Percentiles rank a stretch among this genome's conserved stretches.
phyloP scores from a whole-genome alignment of 1,140 invertebrate genomes.

The Tetragnatha versicolor region DNA sequence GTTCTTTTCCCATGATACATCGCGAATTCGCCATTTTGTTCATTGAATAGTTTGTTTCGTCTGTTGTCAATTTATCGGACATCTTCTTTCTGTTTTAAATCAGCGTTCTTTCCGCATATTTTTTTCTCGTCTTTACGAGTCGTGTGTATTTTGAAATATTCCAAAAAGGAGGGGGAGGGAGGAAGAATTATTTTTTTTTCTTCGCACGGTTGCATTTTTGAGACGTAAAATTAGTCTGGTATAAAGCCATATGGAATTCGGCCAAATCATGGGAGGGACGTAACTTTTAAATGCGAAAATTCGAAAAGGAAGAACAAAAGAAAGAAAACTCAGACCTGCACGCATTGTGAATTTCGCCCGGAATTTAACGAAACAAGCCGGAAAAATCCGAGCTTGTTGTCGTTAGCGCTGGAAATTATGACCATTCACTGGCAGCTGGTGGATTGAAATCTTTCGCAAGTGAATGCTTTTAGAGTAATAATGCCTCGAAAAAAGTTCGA shows the following conservation, averaged over 20 bases:
- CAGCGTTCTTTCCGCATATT: not conserved
- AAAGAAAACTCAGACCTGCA: not conserved
- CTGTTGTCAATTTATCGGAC: slow-evolving; percentile 47
- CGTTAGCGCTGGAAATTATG: slow-evolving; percentile 31
- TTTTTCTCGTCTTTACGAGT: slow-evolving; percentile 2
- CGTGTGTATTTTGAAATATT: slow-evolving; percentile 8
- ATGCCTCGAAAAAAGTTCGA: too few relatives aligned
- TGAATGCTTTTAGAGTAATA: slow-evolving; percentile 3
- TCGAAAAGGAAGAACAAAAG: slow-evolving; percentile 17
- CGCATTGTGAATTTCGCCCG: not conserved
- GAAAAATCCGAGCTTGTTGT: not conserved
- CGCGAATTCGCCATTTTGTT: slow-evolving; percentile 42
- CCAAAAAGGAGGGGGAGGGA: too few relatives aligned
- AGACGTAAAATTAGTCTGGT: slow-evolving; percentile 44
- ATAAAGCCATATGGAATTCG: slow-evolving; percentile 48
- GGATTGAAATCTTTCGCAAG: not conserved
- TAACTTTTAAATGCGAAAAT: slow-evolving; percentile 23
- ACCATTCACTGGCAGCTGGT: not conserved
- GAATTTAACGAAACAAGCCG: not conserved
- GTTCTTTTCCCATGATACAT: slow-evolving; percentile 49
- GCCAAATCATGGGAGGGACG: slow-evolving; percentile 10
- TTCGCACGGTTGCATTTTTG: slow-evolving; percentile 12
- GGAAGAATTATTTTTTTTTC: slow-evolving; percentile 17
- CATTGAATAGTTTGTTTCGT: slow-evolving; percentile 47
- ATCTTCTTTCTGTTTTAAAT: slow-evolving; percentile 34